phyloP scores from a whole-genome alignment of 2,113 vertebrate genomes.

The Cinclus mexicanus region DNA sequence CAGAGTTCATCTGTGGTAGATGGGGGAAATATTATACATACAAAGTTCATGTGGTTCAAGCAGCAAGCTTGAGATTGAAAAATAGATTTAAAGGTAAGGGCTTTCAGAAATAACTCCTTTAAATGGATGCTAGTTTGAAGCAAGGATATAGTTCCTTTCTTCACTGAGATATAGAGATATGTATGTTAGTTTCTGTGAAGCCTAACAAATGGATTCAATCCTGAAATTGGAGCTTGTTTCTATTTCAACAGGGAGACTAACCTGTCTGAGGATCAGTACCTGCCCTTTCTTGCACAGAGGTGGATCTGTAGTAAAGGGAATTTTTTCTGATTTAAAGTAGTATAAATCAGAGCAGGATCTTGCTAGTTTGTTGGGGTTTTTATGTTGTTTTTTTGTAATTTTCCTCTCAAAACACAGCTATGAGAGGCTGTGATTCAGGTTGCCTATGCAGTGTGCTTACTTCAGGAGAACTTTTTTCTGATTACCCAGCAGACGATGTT shows the following conservation, averaged over 20 bases:
- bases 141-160: neutral
- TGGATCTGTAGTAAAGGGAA: neutral
- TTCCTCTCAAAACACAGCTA: neutral
- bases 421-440: neutral
- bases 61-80: neutral
- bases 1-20: neutral
- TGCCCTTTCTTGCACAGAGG: neutral
- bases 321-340: neutral
- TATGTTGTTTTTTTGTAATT: neutral
- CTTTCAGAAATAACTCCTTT: neutral
- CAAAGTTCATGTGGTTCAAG: neutral
- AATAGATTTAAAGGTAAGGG: neutral
- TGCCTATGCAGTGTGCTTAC: neutral
- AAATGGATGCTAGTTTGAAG: neutral
- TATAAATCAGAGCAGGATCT: neutral
- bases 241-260: neutral
- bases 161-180: neutral
- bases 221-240: neutral
- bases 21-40: neutral
- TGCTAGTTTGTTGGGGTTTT: too few relatives aligned
- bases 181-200: neutral
- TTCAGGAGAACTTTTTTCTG: neutral
- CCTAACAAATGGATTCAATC: neutral
- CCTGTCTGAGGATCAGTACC: neutral
- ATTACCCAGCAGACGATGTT: neutral